A percentile compares a stretch with the other conserved stretches of the same genome.
Evolutionary conservation across 1,140 invertebrate genomes (phyloP).

Genomic region (Babylonia areolata): DNA sequence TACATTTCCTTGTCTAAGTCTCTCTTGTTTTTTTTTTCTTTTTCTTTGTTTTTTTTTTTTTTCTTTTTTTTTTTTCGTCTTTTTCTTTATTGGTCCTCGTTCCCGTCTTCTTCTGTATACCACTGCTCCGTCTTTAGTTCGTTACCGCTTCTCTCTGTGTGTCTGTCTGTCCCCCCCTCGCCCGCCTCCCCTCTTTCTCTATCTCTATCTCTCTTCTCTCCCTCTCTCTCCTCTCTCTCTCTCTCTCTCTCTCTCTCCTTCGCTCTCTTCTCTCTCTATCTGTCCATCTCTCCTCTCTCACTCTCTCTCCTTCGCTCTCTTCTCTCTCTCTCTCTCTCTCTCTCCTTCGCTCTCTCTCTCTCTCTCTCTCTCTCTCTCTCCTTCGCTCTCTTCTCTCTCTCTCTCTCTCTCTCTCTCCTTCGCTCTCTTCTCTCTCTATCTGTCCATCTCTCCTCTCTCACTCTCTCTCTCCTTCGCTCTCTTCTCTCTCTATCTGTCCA

Average conservation of each 20-base stretch:
- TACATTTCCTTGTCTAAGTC: too few relatives aligned
- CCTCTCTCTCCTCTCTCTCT: background rate
- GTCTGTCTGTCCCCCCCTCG: background rate
- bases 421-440: background rate
- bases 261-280: background rate
- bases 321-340: background rate
- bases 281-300: background rate
- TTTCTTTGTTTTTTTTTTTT: too few relatives aligned
- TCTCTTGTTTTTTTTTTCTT: too few relatives aligned
- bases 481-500: background rate
- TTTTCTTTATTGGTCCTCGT: too few relatives aligned
- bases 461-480: background rate
- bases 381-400: background rate
- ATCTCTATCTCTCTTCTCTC: background rate
- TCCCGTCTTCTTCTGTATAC: too few relatives aligned
- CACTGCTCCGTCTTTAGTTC: too few relatives aligned
- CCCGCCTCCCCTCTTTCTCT: background rate
- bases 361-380: background rate
- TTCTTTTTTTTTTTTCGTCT: too few relatives aligned
- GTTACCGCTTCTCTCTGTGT: background rate
- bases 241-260: background rate
- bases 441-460: background rate
- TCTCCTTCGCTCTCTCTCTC: background rate
- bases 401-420: background rate
- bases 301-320: background rate